A percentile compares a stretch with the other conserved stretches of the same genome.
Evolutionary conservation across 2,888 invertebrate genomes (phyloP).

Genomic region (Agrotis puta): DNA sequence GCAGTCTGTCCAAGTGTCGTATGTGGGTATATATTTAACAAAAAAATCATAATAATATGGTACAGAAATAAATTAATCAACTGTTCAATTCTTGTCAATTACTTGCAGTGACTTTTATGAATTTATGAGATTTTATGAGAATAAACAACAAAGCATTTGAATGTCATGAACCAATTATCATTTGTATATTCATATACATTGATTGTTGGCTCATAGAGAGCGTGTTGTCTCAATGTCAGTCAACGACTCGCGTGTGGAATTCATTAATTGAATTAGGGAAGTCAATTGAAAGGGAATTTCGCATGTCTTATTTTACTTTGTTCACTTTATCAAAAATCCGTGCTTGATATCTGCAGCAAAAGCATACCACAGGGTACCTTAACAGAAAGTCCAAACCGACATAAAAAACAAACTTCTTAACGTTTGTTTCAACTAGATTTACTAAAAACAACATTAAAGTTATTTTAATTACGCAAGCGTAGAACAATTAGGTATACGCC

Average conservation of each 20-base stretch:
- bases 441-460: background rate
- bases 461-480: background rate
- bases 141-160: background rate
- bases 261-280: conserved; percentile 84
- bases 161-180: conserved; percentile 23
- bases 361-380: background rate
- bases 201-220: conserved; percentile 55
- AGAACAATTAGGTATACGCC: conserved; percentile 1
- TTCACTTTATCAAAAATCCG: background rate
- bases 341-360: background rate
- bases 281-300: conserved; percentile 86
- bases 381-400: background rate
- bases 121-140: background rate
- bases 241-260: conserved; percentile 73
- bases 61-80: conserved; percentile 1
- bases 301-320: conserved; percentile 50
- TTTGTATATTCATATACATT: conserved; percentile 26
- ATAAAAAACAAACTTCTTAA: background rate
- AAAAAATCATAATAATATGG: background rate
- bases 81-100: background rate
- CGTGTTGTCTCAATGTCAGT: conserved; percentile 61
- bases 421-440: background rate
- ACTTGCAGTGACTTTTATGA: background rate
- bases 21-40: background rate
- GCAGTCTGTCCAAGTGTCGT: conserved; percentile 10